Conservation (phyloP, 2,888 invertebrate species). For the Pseudolycoriella hygida region DNA sequence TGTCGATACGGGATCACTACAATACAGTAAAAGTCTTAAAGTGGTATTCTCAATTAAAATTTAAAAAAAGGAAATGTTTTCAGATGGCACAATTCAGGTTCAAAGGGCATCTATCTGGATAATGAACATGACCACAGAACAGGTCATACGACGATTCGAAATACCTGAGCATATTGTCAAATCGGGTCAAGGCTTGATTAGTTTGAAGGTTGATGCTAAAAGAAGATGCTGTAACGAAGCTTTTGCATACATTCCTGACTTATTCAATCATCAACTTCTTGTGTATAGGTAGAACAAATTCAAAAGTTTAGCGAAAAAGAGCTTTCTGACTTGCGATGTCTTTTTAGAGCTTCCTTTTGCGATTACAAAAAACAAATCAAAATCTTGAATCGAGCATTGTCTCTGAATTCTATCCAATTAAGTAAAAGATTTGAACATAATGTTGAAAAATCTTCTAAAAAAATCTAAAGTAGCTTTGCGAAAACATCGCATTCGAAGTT, state of each 20-base stretch:
- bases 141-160: constrained; percentile 36
- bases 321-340: no score
- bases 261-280: constrained; percentile 14
- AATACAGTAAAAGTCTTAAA: constrained; percentile 34
- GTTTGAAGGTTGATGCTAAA: constrained; percentile 47
- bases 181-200: constrained; percentile 38
- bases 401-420: no score
- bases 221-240: constrained; percentile 39
- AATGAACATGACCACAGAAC: constrained; percentile 44
- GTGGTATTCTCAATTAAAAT: background rate
- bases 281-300: background rate
- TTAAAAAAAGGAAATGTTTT: background rate
- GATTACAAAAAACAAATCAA: no score
- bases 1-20: constrained; percentile 55
- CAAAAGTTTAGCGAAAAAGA: no score
- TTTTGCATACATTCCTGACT: constrained; percentile 53
- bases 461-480: no score
- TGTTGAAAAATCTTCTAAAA: no score
- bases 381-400: no score
- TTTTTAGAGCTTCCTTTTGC: no score
- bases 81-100: constrained; percentile 19
- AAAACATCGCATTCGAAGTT: no score
- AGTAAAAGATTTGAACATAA: no score
- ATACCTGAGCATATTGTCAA: constrained; percentile 24
- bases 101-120: constrained; percentile 45